Evolutionary conservation across 2,888 invertebrate species (phyloP), one percentile per base, ranked within the genome.

Genomic region (Oligia fasciuncula): DNA sequence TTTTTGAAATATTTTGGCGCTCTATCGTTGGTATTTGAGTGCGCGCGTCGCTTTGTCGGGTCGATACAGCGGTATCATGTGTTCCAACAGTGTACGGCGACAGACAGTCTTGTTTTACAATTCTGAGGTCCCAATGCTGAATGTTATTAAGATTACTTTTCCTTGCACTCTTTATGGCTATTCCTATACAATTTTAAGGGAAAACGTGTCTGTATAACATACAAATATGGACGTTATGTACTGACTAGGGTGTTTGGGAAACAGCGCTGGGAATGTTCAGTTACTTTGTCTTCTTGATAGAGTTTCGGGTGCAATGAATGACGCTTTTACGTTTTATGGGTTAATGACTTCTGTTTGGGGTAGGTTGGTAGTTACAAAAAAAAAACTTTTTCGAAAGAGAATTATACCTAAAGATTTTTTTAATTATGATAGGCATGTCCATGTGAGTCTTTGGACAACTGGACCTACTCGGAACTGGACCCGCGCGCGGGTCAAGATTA

Each of bases 31-130:
- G 91, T 88, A 90, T 92, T 93, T 84, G 92, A 91, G 90, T 96
- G 96, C 96, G 96, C 96, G 96, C 96, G 96, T 96, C 96, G 95
- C 87, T 89, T 83, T 83, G 80, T 81, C 91, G 96, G 89, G 96
- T 96, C 96, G 96, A 96, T 96, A 96, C 93, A 96, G 96, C 95
- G 91, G 91, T 93, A 93, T 93, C 94, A 92, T 94, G 94, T 93
- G 92, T 92, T 92, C 89, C 91, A 89, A 92, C 91, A 91, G 91
- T 91, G 92, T 93, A 92, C 94, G 95, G 96, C 96, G 96, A 95
- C 96, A 95, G 95, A 95, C 95, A 93, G 96, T 96, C 96, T 95
- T 95, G 94, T 95, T 94, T 93, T 93, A 95, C 93, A 93, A 94
- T 94, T 92, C 93, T 92, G 91, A 92, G 91, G 91, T 91, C 90